Percentiles rank a stretch among this genome's conserved stretches.
These are phyloP conservation scores for Centroberyx gerrardi DNA, from an alignment of 2,797 vertebrate species.

Conservation along the genomic window DNA sequence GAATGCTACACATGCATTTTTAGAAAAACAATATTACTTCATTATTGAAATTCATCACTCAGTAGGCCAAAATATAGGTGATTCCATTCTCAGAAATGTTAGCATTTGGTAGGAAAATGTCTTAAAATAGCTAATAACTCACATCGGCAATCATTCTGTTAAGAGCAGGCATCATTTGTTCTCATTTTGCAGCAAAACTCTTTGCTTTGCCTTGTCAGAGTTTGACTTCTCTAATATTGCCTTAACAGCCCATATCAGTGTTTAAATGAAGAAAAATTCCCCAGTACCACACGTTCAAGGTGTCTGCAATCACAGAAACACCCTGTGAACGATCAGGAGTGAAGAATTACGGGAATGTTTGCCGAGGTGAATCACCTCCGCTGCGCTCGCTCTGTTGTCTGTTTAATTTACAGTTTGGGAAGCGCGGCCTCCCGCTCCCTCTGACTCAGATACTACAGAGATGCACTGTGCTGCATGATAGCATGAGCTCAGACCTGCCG, in stretches of 20 bases:
- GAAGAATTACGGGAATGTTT: conserved; percentile 66
- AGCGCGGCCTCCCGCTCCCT: conserved; percentile 41
- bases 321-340: conserved; percentile 7
- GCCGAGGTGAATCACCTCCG: conserved; percentile 57
- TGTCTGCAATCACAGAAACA: neutral
- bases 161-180: neutral
- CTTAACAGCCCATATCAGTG: conserved; percentile 6
- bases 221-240: neutral
- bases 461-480: neutral
- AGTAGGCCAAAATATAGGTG: neutral
- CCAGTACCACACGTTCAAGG: conserved; percentile 27
- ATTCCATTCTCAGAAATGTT: neutral
- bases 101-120: neutral
- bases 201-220: neutral
- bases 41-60: neutral
- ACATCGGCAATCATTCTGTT: no score
- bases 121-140: conserved; percentile 7
- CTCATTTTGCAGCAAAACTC: neutral
- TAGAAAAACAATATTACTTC: neutral
- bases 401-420: conserved; percentile 64
- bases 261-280: conserved; percentile 29
- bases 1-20: neutral
- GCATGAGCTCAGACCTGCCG: conserved; percentile 47
- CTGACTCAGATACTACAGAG: neutral
- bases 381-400: conserved; percentile 28